A percentile compares a stretch with the other conserved stretches of the same genome.
Conservation (phyloP, 2,797 vertebrate genomes). For the Pachyuromys duprasi region DNA sequence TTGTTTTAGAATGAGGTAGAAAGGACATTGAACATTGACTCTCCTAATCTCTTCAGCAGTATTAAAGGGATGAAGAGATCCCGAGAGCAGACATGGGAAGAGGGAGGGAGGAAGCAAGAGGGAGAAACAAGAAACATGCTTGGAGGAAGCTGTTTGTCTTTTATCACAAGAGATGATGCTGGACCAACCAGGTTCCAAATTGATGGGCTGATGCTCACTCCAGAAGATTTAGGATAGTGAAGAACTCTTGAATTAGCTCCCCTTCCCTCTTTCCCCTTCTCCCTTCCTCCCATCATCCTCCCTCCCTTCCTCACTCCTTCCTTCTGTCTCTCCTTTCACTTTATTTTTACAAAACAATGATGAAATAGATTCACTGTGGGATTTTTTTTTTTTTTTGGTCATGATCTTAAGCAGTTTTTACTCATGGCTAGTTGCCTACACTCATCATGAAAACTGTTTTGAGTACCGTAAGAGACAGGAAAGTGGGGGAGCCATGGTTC, state of each 20-base stretch:
- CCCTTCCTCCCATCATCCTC: not conserved
- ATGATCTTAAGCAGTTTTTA: constrained; percentile 29
- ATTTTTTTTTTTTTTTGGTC: not conserved
- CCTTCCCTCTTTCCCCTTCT: accelerated
- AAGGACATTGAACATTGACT: not conserved
- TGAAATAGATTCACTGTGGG: not conserved
- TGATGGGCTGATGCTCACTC: accelerated
- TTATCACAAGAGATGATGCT: not conserved
- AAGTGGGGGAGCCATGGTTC: not conserved
- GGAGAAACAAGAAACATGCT: not conserved
- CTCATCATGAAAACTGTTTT: not conserved
- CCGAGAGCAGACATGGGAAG: not conserved
- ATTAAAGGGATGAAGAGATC: no score
- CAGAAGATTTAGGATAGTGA: not conserved
- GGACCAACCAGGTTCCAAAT: not conserved
- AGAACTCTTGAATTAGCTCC: not conserved
- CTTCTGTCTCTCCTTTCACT: no score
- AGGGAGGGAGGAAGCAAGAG: not conserved
- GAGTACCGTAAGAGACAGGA: not conserved
- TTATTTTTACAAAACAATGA: not conserved
- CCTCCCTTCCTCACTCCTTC: not conserved
- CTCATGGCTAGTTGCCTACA: not conserved
- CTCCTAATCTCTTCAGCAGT: not conserved
- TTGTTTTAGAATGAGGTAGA: not conserved
- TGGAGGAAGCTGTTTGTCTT: not conserved